Conservation (phyloP, 2,888 invertebrate species). For the Yponomeuta evonymella region DNA sequence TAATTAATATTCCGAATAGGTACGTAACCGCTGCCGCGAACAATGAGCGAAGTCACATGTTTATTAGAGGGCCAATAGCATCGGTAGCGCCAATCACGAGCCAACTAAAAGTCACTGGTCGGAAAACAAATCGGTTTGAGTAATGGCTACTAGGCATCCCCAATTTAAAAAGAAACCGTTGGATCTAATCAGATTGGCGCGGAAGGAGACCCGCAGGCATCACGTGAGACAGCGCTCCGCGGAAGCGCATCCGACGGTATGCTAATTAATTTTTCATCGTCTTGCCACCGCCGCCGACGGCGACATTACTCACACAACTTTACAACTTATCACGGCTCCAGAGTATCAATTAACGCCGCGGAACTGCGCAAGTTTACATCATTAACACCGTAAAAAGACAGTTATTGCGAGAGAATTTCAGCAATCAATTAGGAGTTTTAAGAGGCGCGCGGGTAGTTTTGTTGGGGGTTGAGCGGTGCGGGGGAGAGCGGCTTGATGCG, state of each 20-base stretch:
- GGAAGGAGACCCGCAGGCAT: background rate
- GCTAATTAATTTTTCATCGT: slow-evolving; percentile 61
- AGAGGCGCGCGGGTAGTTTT: slow-evolving; percentile 57
- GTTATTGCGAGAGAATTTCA: slow-evolving; percentile 75
- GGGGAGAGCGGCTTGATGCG: slow-evolving; percentile 18
- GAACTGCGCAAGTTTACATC: slow-evolving; percentile 70
- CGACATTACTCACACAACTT: slow-evolving; percentile 41
- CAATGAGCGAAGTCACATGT: background rate
- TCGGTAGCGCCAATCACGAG: background rate
- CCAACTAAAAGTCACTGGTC: background rate
- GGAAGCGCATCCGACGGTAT: slow-evolving; percentile 29
- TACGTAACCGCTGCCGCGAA: slow-evolving; percentile 11
- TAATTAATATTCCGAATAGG: background rate
- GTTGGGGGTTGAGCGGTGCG: slow-evolving; percentile 30
- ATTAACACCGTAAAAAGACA: slow-evolving; percentile 75
- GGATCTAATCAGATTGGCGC: background rate
- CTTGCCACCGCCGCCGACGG: slow-evolving; percentile 34
- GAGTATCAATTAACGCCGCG: slow-evolving; percentile 63
- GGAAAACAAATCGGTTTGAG: background rate
- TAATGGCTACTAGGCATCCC: background rate
- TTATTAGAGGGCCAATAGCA: background rate
- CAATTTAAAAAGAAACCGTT: background rate
- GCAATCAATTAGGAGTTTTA: slow-evolving; percentile 76
- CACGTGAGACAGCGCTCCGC: slow-evolving; percentile 36
- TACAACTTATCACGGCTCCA: slow-evolving; percentile 46